phyloP scores from a whole-genome alignment of 1,140 invertebrate species.

The Scaptodrosophila lebanonensis region DNA sequence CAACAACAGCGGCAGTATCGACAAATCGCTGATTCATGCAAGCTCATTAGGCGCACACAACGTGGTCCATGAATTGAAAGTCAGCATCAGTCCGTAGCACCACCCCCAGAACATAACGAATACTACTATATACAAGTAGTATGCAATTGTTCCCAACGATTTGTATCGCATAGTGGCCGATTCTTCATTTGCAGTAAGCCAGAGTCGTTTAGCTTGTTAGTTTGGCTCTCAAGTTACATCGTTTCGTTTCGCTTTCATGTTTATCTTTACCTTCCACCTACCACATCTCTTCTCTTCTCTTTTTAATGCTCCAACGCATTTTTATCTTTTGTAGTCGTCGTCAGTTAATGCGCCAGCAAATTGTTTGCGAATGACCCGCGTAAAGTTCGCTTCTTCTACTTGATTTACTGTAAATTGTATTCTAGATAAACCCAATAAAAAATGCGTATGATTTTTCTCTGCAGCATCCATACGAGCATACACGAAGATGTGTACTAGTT shows the following conservation, averaged over 20 bases:
- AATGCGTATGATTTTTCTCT: no score
- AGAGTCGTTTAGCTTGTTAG: slow-evolving; percentile 11
- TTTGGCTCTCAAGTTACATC: neutral
- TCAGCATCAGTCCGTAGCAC: neutral
- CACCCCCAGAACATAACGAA: slow-evolving; percentile 17
- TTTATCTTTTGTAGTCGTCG: slow-evolving; percentile 53
- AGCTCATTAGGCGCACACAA: slow-evolving; percentile 55
- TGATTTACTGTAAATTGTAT: slow-evolving; percentile 70
- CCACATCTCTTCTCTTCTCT: slow-evolving; percentile 4
- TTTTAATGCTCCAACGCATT: slow-evolving; percentile 55
- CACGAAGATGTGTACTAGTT: no score
- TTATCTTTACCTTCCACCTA: slow-evolving; percentile 12
- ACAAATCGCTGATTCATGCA: slow-evolving; percentile 54
- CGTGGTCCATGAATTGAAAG: slow-evolving; percentile 17
- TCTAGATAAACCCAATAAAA: slow-evolving; percentile 24
- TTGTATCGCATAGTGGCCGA: no score
- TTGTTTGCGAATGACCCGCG: slow-evolving; percentile 69
- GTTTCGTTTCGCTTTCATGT: slow-evolving; percentile 4
- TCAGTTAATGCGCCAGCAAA: slow-evolving; percentile 55
- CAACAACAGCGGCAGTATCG: no score
- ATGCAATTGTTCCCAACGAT: slow-evolving; percentile 2
- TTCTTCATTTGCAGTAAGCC: slow-evolving; percentile 15
- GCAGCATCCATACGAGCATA: no score
- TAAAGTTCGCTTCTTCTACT: slow-evolving; percentile 51
- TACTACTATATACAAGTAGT: no score